Conservation (phyloP, 2,797 vertebrate species). For the Morus bassanus region DNA sequence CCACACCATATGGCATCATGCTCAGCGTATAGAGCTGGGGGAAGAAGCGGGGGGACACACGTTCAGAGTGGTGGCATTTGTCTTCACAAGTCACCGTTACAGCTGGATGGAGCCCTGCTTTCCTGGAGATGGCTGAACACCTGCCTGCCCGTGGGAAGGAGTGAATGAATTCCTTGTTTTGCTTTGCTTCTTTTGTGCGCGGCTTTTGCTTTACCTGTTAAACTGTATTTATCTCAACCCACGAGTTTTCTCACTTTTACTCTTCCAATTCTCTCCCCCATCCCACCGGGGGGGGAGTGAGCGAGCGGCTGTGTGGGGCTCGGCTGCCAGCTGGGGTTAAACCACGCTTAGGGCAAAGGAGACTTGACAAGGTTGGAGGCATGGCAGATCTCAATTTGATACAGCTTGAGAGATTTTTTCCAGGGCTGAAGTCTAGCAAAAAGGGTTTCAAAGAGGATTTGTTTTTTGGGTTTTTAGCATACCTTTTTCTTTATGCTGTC, state of each 20-base stretch:
- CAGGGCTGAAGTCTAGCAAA: neutral
- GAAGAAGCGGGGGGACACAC: neutral
- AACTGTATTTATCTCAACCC: neutral
- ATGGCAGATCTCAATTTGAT: neutral
- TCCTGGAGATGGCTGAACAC: neutral
- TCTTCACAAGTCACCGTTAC: neutral
- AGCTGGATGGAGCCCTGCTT: neutral
- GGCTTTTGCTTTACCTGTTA: neutral
- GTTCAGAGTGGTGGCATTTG: neutral
- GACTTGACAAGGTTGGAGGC: neutral
- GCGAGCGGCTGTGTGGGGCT: neutral
- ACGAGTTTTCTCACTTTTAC: neutral
- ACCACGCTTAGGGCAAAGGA: neutral
- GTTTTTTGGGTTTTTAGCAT: neutral
- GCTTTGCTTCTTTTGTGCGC: neutral
- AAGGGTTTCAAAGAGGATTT: neutral
- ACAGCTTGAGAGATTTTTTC: neutral
- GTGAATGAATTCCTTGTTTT: neutral
- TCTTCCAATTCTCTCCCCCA: neutral
- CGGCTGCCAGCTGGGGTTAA: neutral
- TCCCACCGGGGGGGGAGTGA: neutral
- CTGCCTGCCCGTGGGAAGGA: neutral
- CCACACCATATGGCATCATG: no score
- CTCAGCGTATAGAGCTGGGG: neutral
- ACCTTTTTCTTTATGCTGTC: neutral